Evolutionary conservation across 2,888 invertebrate genomes (phyloP).

Genomic region (Lobophora halterata): DNA sequence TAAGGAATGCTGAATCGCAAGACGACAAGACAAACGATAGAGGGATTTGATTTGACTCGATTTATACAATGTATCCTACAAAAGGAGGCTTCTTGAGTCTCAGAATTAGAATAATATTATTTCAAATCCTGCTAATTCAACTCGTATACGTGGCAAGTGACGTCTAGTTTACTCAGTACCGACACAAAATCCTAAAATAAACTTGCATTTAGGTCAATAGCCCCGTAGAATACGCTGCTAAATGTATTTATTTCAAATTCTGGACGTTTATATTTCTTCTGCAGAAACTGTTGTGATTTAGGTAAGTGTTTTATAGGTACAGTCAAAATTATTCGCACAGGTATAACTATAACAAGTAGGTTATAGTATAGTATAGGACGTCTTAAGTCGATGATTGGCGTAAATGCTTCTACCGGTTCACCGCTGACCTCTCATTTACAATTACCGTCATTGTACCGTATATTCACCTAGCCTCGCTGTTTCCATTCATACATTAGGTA

Average conservation of each 20-base stretch:
- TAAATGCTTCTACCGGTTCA: slow-evolving; percentile 19
- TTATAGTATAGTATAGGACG: no score
- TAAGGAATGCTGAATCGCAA: no score
- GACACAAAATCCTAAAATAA: slow-evolving; percentile 21
- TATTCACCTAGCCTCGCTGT: slow-evolving; percentile 1
- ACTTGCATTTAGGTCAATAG: slow-evolving; percentile 15
- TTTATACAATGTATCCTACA: no score
- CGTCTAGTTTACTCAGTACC: not conserved
- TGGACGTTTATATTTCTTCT: no score
- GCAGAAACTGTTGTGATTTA: no score
- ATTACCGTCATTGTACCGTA: slow-evolving; percentile 11
- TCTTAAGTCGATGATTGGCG: slow-evolving; percentile 15
- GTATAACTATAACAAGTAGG: not conserved
- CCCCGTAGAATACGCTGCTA: slow-evolving; percentile 5
- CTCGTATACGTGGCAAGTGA: slow-evolving; percentile 1
- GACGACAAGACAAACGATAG: no score
- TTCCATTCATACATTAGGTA: not conserved
- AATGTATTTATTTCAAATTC: not conserved
- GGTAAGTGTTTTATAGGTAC: not conserved
- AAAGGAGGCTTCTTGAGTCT: no score
- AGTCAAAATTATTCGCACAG: slow-evolving; percentile 1
- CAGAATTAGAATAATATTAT: no score
- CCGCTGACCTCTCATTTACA: slow-evolving; percentile 15
- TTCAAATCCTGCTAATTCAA: not conserved
- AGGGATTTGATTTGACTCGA: no score